Evolutionary conservation across 23 tunicate genomes (phyloP).

Genomic region (Trididemnum clinides): DNA sequence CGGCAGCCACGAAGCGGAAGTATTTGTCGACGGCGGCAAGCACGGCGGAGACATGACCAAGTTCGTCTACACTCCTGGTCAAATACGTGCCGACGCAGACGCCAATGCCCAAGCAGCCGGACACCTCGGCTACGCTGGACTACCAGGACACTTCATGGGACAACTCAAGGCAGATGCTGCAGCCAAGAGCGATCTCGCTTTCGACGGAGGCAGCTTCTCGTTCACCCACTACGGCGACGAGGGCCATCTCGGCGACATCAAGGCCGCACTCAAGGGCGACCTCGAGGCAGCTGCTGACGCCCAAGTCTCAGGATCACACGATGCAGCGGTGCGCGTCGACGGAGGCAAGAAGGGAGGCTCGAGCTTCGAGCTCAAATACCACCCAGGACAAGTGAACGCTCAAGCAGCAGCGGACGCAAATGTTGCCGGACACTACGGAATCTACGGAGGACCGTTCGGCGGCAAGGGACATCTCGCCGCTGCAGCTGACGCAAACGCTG

Average conservation of each 20-base stretch:
- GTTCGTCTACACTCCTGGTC: slow-evolving; percentile 6
- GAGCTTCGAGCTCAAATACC: not conserved
- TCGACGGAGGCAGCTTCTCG: not conserved
- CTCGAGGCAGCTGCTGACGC: not conserved
- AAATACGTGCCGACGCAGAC: not conserved
- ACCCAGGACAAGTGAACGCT: not conserved
- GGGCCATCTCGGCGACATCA: not conserved
- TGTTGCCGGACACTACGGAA: not conserved
- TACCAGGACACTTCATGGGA: not conserved
- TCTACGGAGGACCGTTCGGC: not conserved
- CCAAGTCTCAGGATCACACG: not conserved
- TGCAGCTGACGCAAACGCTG: not conserved
- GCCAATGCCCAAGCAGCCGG: not conserved
- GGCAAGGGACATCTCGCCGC: slow-evolving; percentile 3
- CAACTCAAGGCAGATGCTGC: not conserved
- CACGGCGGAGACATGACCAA: not conserved
- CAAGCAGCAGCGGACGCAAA: not conserved
- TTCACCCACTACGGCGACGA: not conserved
- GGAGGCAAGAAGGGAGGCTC: slow-evolving; percentile 25
- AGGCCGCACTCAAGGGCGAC: slow-evolving; percentile 14
- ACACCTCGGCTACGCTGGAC: not conserved
- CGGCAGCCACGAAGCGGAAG: slow-evolving; percentile 17
- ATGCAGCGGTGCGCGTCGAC: not conserved
- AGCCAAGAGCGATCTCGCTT: slow-evolving; percentile 5
- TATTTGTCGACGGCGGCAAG: not conserved